Evolutionary conservation across 2,113 vertebrate genomes (phyloP).

Genomic region (Nyctibius bracteatus): DNA sequence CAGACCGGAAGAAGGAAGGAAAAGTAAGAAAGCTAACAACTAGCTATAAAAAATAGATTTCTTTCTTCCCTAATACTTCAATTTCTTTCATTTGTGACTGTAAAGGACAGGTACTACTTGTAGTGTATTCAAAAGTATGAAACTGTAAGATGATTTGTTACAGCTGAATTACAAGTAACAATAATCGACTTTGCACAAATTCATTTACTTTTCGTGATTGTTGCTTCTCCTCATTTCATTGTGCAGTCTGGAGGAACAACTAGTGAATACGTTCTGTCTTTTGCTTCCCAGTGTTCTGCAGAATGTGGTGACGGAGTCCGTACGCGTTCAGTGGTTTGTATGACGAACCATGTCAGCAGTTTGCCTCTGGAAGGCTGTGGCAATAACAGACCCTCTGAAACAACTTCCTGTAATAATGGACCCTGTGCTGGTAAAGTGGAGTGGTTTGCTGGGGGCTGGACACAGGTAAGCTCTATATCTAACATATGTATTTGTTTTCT

Average conservation of each 20-base stretch:
- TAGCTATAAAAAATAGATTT: background rate
- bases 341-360: slow-evolving; percentile 88
- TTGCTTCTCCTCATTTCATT: background rate
- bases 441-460: slow-evolving; percentile 94
- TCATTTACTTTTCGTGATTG: rapidly evolving
- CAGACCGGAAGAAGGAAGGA: background rate
- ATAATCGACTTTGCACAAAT: background rate
- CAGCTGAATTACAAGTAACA: background rate
- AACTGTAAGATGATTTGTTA: background rate
- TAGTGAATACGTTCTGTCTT: background rate
- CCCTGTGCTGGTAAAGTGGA: slow-evolving; percentile 88
- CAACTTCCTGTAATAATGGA: slow-evolving; percentile 82
- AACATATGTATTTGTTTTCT: rapidly evolving
- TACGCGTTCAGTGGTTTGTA: slow-evolving; percentile 84
- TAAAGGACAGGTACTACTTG: background rate
- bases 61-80: background rate
- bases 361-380: slow-evolving; percentile 93
- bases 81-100: background rate
- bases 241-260: rapidly evolving
- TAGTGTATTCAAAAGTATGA: background rate
- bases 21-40: background rate
- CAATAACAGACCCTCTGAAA: slow-evolving; percentile 79
- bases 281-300: slow-evolving; percentile 82
- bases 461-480: slow-evolving; percentile 77
- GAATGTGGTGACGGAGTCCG: slow-evolving; percentile 86